Evolutionary conservation across 1,140 invertebrate species (phyloP), one percentile per base, ranked within the genome.

Genomic region (Lanistes nyassanus): DNA sequence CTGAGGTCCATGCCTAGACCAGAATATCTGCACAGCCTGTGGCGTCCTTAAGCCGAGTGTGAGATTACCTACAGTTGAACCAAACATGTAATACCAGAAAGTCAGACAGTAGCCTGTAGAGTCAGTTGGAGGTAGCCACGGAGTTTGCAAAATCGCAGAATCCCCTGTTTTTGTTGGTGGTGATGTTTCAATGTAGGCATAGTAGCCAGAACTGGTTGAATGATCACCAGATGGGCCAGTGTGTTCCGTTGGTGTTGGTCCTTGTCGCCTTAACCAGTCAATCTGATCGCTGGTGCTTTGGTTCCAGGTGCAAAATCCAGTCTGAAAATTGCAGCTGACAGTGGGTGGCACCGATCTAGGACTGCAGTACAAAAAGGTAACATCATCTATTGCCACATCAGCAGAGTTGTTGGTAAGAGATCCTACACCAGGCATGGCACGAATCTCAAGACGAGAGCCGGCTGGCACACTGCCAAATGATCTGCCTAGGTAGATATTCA

Each of bases 181-280:
- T n/a, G 87, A 91, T 89, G 66, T 53, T 37, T 79, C 74, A 39
- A 76, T 76, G 55, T 73, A 76, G 42, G 74, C 70, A n/a, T 75
- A 93, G 23, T 92, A 89, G 75, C 93, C 86, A 26, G 74, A 90
- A 4, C 47, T 5, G 3, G 55, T 56, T 2, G 94, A 95, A 81
- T 95, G 94, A 83, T 95, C 94, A 80, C 90, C 91, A 3, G 91
- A 91, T 0, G 94, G 94, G 9, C 94, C 94, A 0, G 94, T 95
- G 13, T 90, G 89, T 0, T 90, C 29, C 1, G 79, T 75, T 53
- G 71, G 37, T 37, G 84, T 84, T 26, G 80, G 42, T 3, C 90
- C 91, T 78, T 92, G 93, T n/a, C 92, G 88, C 73, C 93, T 84
- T 37, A 74, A 90, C 94, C 94, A 96, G 79, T 95, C 93, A 81